Evolutionary conservation across 1,140 invertebrate species (phyloP).

Genomic region (Eurytemora carolleeae): DNA sequence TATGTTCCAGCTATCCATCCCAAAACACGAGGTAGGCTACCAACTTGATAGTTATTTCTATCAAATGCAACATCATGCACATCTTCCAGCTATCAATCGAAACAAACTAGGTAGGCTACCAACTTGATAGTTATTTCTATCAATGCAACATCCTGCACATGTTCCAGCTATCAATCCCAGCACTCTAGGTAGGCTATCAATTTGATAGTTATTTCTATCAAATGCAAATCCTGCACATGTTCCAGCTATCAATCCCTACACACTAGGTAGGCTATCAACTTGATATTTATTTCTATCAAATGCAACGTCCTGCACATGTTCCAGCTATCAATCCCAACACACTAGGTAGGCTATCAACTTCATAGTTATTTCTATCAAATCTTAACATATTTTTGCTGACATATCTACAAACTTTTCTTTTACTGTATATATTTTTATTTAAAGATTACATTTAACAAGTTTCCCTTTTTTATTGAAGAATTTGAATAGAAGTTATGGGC

Average conservation of each 20-base stretch:
- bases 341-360: constrained; percentile 29
- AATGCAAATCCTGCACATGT: no score
- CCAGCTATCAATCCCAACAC: constrained; percentile 46
- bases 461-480: no score
- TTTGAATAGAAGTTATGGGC: no score
- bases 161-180: constrained; percentile 28
- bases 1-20: neutral
- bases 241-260: neutral
- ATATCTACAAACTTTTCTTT: no score
- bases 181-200: neutral
- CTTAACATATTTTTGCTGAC: no score
- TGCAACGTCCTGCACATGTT: no score
- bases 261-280: neutral
- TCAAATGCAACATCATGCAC: constrained; percentile 52
- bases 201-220: no score
- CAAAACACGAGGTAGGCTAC: neutral
- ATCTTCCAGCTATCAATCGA: constrained; percentile 41
- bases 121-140: no score
- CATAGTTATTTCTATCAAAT: no score
- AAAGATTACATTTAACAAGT: no score
- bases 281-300: no score
- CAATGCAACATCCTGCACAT: constrained; percentile 67
- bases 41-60: constrained; percentile 22
- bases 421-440: no score
- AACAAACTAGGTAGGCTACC: constrained; percentile 36